Evolutionary conservation across 2,888 invertebrate species (phyloP).

Genomic region (Disparrhopalites patrizii): DNA sequence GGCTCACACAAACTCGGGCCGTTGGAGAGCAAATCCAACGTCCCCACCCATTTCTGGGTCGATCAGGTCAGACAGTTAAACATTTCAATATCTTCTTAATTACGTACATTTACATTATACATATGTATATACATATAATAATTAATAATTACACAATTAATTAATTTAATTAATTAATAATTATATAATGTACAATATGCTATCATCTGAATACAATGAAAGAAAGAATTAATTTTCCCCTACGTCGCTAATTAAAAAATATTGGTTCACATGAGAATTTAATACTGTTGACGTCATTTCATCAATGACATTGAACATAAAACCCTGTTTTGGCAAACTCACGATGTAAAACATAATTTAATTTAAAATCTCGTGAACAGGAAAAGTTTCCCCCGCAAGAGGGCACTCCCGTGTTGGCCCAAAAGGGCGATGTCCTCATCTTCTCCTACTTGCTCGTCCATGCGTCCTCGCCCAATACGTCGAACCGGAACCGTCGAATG

Average conservation of each 20-base stretch:
- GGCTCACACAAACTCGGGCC: slow-evolving; percentile 61
- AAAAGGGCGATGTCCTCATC: slow-evolving; percentile 58
- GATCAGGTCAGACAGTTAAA: slow-evolving; percentile 38
- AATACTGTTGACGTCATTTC: no score
- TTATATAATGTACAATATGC: no score
- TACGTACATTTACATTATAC: no score
- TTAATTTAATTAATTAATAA: slow-evolving; percentile 5
- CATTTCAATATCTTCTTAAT: no score
- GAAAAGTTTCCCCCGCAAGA: slow-evolving; percentile 55
- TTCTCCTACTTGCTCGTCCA: slow-evolving; percentile 61
- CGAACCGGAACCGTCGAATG: slow-evolving; percentile 56
- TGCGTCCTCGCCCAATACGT: slow-evolving; percentile 58
- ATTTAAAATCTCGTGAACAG: slow-evolving; percentile 49
- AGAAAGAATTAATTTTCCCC: no score
- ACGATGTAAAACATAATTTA: not conserved
- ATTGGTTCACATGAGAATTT: no score
- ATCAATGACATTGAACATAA: no score
- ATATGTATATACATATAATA: not conserved
- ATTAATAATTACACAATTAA: not conserved
- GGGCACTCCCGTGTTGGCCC: slow-evolving; percentile 57
- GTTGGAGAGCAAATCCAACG: slow-evolving; percentile 55
- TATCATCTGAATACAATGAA: no score
- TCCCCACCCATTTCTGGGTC: slow-evolving; percentile 50
- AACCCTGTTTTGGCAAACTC: no score
- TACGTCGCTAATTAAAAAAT: no score